Evolutionary conservation across 2,797 vertebrate genomes (phyloP).

Genomic region (Coracias cyanogaster): DNA sequence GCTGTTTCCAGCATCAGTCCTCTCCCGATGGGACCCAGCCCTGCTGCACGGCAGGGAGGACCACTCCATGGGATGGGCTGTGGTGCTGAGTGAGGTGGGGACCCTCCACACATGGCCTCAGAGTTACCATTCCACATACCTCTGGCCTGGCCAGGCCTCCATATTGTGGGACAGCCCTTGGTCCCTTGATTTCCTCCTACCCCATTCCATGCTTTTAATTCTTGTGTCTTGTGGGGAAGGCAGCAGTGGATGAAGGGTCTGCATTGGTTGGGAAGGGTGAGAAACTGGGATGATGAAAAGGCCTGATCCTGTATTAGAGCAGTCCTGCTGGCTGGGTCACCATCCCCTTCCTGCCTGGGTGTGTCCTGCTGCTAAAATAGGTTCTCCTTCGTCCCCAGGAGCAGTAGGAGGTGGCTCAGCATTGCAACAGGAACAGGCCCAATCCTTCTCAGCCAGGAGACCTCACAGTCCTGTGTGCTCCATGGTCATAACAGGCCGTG

Average conservation of each 20-base stretch:
- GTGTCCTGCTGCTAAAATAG: slow-evolving; percentile 22
- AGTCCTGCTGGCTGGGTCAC: background rate
- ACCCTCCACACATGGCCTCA: rapidly evolving
- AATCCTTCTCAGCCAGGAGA: background rate
- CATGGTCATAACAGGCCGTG: background rate
- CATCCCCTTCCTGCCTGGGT: background rate
- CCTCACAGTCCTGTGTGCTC: rapidly evolving
- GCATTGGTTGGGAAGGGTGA: background rate
- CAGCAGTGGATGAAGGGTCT: background rate
- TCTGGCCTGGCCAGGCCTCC: background rate
- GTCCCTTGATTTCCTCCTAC: background rate
- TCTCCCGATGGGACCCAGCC: too few relatives aligned
- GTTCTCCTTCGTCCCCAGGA: background rate
- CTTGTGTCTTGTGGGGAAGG: rapidly evolving
- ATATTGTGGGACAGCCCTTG: rapidly evolving
- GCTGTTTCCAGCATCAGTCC: background rate
- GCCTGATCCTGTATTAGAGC: background rate
- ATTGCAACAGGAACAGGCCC: background rate
- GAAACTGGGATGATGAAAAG: background rate
- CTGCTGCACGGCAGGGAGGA: too few relatives aligned
- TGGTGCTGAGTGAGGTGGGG: background rate
- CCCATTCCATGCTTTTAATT: background rate
- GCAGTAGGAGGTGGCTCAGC: background rate
- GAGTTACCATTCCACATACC: background rate
- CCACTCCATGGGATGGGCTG: background rate